Base-by-base conservation (phyloP, 53 echinoderm and acorn worm genomes). In the Antedon mediterranea region DNA sequence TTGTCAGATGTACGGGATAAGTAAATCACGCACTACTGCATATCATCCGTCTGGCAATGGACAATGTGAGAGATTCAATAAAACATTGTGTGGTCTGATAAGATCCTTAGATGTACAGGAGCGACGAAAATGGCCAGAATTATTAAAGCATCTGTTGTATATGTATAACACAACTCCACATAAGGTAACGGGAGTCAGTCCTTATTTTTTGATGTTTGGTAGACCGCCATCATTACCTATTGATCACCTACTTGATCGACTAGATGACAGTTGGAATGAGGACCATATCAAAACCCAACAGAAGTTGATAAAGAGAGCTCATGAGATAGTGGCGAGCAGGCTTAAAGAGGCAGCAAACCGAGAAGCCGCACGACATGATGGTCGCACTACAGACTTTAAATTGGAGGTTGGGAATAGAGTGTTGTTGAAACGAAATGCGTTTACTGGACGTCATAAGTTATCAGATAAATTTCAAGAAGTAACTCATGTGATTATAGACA, bases 381-480 rank as follows among this genome's bases (percentile, higher is more conserved):
- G 9, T 57, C 9, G 23, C 2, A 26, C 20, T 57, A 13, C 13
- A 57, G 20, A 18, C 23, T 13, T 23, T 57, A n/a, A n/a, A 15
- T 57, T 8, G 23, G 23, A 57, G n/a, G 23, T 57, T 57, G 57
- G 57, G 9, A 26, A 57, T 57, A 13, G 57, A 18, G 57, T 57
- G 23, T 57, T 57, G 23, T 23, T 78, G 2, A 72, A 30, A 30
- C 72, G 72, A 41, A 14, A 80, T 28, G 80, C 80, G 15, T 80
- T 80, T 43, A 72, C 72, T n/a, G 30, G 3, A 33, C 27, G 80
- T 9, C 80, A 80, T 73, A 80, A 80, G 27, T 28, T 72, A 28
- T n/a, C 29, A 28, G 72, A 79, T 31, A 79, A 70, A 33, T 79
- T 44, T 28, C 70, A 6, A 27, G 20, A 71, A 30, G 34, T 32